Evolutionary conservation across 2,113 vertebrate genomes (phyloP), one percentile per base, ranked within the genome.

Genomic region (Pelvicachromis taeniatus): DNA sequence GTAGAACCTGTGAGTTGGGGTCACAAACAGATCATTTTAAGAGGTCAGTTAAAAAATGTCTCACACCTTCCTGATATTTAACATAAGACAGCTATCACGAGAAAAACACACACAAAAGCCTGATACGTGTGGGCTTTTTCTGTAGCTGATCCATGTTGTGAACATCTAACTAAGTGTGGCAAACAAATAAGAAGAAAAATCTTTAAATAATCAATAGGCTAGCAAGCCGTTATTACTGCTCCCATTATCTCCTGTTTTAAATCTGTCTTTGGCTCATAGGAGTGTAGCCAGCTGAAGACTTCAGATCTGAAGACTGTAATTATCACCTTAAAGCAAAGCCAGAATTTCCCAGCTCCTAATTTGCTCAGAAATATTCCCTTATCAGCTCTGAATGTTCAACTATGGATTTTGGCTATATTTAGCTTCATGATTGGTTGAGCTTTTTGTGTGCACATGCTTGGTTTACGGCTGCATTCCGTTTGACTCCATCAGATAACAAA

Each of bases 361-460:
- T 88, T 87, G n/a, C 45, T 75, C 70, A 52, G 45, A 89, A 84
- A 81, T 79, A 19, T 61, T 81, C 58, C 29, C 19, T 65, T 61
- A 70, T 88, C 68, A 54, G 56, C 40, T 52, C 40, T 56, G 50
- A 88, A 82, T 83, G 79, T 56, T 80, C 79, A 58, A 31, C 77
- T 86, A 89, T 87, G 83, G 83, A 80, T 84, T 73, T 56, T 50
- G 80, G 75, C 86, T 91, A 83, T 87, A 85, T 90, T 90, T 87
- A 91, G 86, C 56, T 38, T 33, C 31, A 4, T 50, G 77, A 85
- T 85, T 80, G 86, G 84, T 87, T 52, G 23, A 63, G 77, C 80
- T 80, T 88, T 91, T 84, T 79, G 79, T 70, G 86, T 86, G 91
- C 85, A 91, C 88, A 91, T 91, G 87, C 87, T 90, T 88, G 87